These are phyloP conservation scores for Ennomos quercinarius DNA, from an alignment of 2,888 invertebrate genomes.

Conservation along the genomic window DNA sequence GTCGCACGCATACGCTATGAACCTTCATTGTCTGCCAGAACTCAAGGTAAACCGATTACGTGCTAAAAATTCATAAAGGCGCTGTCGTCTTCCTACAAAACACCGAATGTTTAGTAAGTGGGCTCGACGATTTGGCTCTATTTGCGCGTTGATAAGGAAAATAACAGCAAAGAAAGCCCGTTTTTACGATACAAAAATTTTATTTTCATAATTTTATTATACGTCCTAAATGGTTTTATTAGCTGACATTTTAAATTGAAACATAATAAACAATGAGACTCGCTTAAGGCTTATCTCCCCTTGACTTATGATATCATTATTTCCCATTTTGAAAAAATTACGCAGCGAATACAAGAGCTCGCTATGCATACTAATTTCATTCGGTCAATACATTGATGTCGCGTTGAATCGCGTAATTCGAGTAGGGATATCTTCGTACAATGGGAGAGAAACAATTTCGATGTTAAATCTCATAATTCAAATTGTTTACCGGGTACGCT, in stretches of 20 bases:
- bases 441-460: conserved; percentile 73
- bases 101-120: conserved; percentile 66
- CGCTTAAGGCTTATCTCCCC: conserved; percentile 75
- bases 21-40: conserved; percentile 68
- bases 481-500: conserved; percentile 76
- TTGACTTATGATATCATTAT: conserved; percentile 82
- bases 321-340: conserved; percentile 79
- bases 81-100: conserved; percentile 65
- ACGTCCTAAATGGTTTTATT: conserved; percentile 25
- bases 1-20: conserved; percentile 70
- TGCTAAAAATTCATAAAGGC: conserved; percentile 78
- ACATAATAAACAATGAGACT: conserved; percentile 75
- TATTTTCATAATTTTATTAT: conserved; percentile 10
- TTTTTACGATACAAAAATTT: conserved; percentile 19
- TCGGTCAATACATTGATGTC: conserved; percentile 77
- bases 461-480: conserved; percentile 80
- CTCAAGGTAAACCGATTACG: conserved; percentile 77
- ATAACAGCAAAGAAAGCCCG: conserved; percentile 27
- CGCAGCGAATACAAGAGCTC: conserved; percentile 73
- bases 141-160: conserved; percentile 48
- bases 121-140: conserved; percentile 54
- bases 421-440: conserved; percentile 68
- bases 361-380: conserved; percentile 77
- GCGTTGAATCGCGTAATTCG: conserved; percentile 56
- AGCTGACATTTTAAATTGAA: conserved; percentile 63